Conservation (phyloP, 2,797 vertebrate genomes). For the Syngnathus rostellatus region DNA sequence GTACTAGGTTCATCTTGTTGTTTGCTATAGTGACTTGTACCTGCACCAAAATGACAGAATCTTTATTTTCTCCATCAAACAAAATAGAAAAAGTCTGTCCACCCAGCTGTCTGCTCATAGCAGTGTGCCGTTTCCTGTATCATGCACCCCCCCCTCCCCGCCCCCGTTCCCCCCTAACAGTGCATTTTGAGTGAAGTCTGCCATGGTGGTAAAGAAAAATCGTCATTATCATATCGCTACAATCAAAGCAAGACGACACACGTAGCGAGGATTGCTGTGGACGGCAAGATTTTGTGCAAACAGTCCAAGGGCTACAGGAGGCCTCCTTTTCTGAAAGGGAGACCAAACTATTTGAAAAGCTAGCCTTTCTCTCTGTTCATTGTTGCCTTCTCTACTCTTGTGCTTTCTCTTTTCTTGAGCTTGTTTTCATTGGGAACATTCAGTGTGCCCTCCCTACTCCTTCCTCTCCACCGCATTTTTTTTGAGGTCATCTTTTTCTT, state of each 20-base stretch:
- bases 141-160: not conserved
- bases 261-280: constrained; percentile 42
- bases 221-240: constrained; percentile 22
- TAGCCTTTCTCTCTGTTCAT: constrained; percentile 64
- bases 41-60: not conserved
- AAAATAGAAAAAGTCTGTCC: constrained; percentile 11
- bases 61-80: not conserved
- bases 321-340: constrained; percentile 56
- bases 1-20: no score
- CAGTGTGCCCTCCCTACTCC: constrained; percentile 3
- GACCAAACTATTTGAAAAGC: constrained; percentile 42
- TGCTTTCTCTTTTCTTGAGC: constrained; percentile 40
- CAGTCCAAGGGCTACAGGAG: constrained; percentile 73
- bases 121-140: constrained; percentile 32
- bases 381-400: constrained; percentile 67
- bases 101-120: constrained; percentile 25
- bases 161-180: not conserved
- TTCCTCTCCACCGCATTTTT: not conserved
- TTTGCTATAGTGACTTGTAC: not conserved
- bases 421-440: constrained; percentile 19
- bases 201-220: constrained; percentile 32
- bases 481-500: constrained; percentile 19
- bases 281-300: constrained; percentile 52
- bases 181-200: constrained; percentile 42
- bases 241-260: constrained; percentile 19